These are phyloP conservation scores for Drosophila yakuba DNA, from an alignment of 1,140 invertebrate species.

Conservation along the genomic window DNA sequence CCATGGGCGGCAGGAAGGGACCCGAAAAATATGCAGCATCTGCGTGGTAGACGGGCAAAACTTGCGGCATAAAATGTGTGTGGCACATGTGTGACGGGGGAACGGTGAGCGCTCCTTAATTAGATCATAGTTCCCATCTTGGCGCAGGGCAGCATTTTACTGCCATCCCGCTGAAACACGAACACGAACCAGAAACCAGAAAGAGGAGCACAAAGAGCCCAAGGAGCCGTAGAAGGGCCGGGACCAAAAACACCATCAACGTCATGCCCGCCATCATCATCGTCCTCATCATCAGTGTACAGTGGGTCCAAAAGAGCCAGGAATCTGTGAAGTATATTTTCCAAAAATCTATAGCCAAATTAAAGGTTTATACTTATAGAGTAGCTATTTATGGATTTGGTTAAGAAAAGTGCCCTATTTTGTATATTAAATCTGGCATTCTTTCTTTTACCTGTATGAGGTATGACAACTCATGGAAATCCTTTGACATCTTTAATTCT, in stretches of 20 bases:
- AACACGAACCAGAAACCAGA: constrained; percentile 3
- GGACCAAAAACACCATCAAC: constrained; percentile 17
- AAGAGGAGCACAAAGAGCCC: constrained; percentile 1
- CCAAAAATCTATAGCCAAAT: too few relatives aligned
- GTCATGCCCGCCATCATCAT: constrained; percentile 18
- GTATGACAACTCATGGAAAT: too few relatives aligned
- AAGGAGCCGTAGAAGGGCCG: constrained; percentile 2
- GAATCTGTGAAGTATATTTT: neutral
- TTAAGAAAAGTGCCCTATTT: too few relatives aligned
- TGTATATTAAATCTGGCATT: too few relatives aligned
- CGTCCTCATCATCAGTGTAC: neutral
- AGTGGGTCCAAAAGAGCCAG: neutral
- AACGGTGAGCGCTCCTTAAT: constrained; percentile 57
- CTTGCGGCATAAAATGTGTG: constrained; percentile 52
- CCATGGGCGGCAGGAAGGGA: neutral
- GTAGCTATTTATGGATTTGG: too few relatives aligned
- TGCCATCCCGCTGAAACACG: constrained; percentile 19
- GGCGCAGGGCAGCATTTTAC: constrained; percentile 38
- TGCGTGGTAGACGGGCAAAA: constrained; percentile 17
- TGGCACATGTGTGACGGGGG: constrained; percentile 57
- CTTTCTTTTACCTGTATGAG: too few relatives aligned
- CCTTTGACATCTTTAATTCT: too few relatives aligned
- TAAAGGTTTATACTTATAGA: too few relatives aligned
- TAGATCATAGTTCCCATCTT: constrained; percentile 64
- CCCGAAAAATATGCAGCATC: constrained; percentile 39